Base-by-base conservation (phyloP, 1,140 invertebrate species). In the Neelides sp. region DNA sequence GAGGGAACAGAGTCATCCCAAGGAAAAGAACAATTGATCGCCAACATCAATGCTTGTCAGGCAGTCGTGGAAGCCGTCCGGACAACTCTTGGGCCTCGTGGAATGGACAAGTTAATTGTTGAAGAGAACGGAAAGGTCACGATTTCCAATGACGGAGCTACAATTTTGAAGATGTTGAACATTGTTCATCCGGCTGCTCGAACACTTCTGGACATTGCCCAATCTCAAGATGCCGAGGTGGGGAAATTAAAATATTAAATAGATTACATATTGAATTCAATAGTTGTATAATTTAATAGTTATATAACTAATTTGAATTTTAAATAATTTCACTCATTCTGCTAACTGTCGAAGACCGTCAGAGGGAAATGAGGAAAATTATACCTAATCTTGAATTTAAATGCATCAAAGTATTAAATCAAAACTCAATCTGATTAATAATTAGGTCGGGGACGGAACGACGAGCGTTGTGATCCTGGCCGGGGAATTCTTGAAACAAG, bases 11-110 rank as follows among this genome's bases (percentile, higher is more conserved):
- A 98, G 66, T 80, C 82, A 55, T 83, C 86, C 15, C 93, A 99
- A 71, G 96, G 95, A 32, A 93, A 91, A 64, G 80, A 85, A 3
- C 95, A 99, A 68, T 72, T 99, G 37, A 79, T 98, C 54, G 96
- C 90, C 36, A 99, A 99, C 69, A 98, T 99, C 68, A 97, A 91
- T 81, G 96, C 96, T n/a, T 99, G 96, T 67, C 85, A 92, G 70
- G 76, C 83, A 10, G 82, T 99, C 36, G 88, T 89, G 17, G 95
- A 98, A 75, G 86, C 92, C 45, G 85, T 92, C 26, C 76, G 92
- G 36, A 98, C 96, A 15, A 99, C 96, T 2, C 72, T 99, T 8
- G 96, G 96, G 50, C 96, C 96, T 37, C 77, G 95, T 27, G 96
- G 96, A 28, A 96, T 99, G 94, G 96, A 99, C 68, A 99, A 99